Conservation (phyloP, 2,797 vertebrate genomes). For the Potorous gilbertii region DNA sequence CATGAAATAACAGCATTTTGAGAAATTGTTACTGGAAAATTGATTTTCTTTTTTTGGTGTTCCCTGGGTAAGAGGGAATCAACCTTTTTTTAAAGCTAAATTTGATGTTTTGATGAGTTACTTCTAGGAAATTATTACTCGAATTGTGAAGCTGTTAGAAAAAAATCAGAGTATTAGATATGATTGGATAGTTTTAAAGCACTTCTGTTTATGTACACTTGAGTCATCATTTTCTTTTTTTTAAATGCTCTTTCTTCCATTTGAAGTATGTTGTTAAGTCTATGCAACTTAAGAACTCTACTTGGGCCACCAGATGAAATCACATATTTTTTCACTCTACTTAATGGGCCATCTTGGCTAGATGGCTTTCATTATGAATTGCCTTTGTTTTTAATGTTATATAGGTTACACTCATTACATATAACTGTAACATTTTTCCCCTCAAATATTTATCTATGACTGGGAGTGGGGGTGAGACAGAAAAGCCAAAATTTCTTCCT, state of each 20-base stretch:
- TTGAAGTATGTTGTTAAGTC: conserved; percentile 32
- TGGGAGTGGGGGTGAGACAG: neutral
- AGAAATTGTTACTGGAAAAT: neutral
- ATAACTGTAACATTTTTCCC: neutral
- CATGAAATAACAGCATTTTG: neutral
- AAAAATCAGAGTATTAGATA: neutral
- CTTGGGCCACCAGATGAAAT: conserved; percentile 1
- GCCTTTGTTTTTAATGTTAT: neutral
- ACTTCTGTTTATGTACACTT: neutral
- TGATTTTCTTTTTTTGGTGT: neutral
- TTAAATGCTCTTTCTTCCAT: neutral
- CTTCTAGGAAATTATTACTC: neutral
- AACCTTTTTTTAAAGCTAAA: neutral
- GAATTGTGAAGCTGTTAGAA: neutral
- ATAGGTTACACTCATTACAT: neutral
- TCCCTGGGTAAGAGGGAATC: neutral
- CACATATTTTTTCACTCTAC: conserved; percentile 4
- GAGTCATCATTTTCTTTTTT: neutral
- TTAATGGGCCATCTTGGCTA: conserved; percentile 15
- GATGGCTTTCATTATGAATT: neutral
- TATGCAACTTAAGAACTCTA: conserved; percentile 13
- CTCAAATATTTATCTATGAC: conserved; percentile 4
- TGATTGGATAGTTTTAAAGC: conserved; percentile 3
- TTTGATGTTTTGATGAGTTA: neutral
- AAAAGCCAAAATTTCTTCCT: neutral